phyloP scores from a whole-genome alignment of 92 coral and sea anemone genomes.

The Porites evermanni region DNA sequence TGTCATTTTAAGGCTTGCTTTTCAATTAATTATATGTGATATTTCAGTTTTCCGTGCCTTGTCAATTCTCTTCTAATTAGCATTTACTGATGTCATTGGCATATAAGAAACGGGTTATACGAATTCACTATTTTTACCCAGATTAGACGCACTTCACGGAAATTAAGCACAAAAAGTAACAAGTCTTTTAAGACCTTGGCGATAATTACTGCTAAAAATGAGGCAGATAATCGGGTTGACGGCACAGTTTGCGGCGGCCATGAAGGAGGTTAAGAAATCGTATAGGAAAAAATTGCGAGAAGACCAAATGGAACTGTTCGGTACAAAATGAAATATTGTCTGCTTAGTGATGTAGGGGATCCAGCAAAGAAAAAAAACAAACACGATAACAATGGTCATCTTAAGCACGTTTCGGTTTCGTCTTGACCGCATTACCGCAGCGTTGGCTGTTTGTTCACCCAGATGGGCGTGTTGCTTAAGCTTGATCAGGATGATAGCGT shows the following conservation, averaged over 20 bases:
- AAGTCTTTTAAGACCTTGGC: slow-evolving; percentile 14
- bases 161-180: not conserved
- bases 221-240: slow-evolving; percentile 55
- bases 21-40: no score
- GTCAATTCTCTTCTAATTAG: no score
- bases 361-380: not conserved
- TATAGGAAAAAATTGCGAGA: not conserved
- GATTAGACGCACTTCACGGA: not conserved
- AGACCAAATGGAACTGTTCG: not conserved
- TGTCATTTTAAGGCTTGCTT: no score
- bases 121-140: no score
- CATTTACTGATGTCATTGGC: no score
- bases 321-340: not conserved
- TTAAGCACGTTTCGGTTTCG: not conserved
- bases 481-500: not conserved
- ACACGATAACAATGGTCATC: not conserved
- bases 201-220: slow-evolving; percentile 52
- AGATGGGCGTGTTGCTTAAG: slow-evolving; percentile 1
- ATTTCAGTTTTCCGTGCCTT: no score
- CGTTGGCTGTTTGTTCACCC: not conserved
- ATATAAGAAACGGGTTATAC: no score
- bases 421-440: not conserved
- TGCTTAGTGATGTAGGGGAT: not conserved
- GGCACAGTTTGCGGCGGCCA: slow-evolving; percentile 49
- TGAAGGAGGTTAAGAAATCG: slow-evolving; percentile 4